Evolutionary conservation across 2,797 vertebrate species (phyloP).

Genomic region (Anguilla pacifica): DNA sequence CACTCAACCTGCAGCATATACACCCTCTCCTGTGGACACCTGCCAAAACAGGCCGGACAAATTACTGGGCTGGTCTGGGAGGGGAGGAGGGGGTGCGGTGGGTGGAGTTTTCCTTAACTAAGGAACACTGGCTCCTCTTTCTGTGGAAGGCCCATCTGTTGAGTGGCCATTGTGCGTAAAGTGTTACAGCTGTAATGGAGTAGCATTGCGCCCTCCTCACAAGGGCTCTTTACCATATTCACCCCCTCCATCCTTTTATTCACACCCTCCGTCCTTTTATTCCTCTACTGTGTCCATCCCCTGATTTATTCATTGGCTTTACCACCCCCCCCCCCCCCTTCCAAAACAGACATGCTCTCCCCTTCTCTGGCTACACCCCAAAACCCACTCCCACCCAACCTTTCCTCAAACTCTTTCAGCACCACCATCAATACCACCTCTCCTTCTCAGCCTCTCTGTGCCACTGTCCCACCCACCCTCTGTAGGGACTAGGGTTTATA

Average conservation of each 20-base stretch:
- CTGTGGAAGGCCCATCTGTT: conserved; percentile 91
- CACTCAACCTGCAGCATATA: conserved; percentile 67
- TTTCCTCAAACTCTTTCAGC: not conserved
- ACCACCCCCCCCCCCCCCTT: conserved; percentile 79
- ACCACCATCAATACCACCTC: conserved; percentile 17
- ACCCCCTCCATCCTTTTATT: conserved; percentile 74
- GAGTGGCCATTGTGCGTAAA: conserved; percentile 86
- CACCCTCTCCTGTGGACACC: conserved; percentile 77
- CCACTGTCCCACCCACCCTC: not conserved
- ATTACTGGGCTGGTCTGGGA: conserved; percentile 67
- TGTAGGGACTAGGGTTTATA: not conserved
- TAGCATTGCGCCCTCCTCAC: conserved; percentile 75
- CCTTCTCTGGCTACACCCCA: conserved; percentile 72
- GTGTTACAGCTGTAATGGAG: conserved; percentile 82
- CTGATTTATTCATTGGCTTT: conserved; percentile 99
- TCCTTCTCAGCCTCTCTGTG: conserved; percentile 6
- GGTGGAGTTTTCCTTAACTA: conserved; percentile 70
- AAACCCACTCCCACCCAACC: conserved; percentile 40
- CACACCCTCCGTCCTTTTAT: conserved; percentile 74
- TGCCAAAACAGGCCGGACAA: conserved; percentile 83
- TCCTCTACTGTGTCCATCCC: conserved; percentile 72
- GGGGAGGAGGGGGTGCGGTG: conserved; percentile 50
- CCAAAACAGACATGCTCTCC: conserved; percentile 49
- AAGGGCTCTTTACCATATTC: conserved; percentile 88
- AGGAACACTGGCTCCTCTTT: conserved; percentile 80